Base-by-base conservation (phyloP, 2,888 invertebrate genomes). In the Ochlodes sylvanus region DNA sequence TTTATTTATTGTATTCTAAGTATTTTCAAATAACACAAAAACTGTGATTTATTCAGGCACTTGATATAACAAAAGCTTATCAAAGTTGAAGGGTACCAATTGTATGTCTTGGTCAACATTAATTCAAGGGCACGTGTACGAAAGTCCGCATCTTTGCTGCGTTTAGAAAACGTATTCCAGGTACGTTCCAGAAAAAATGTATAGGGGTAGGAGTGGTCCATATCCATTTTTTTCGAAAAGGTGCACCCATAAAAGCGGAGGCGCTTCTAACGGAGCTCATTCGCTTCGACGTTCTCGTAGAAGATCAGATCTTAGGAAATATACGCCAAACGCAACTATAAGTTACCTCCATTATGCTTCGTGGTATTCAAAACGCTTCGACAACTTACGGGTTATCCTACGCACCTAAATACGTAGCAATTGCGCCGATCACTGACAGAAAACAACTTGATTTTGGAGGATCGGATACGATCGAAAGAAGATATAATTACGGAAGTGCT, bases 401-500 rank as follows among this genome's bases (percentile, higher is more conserved):
- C 69, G 72, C 77, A 19, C 82, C 84, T 19, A 87, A 79, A 73
- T 80, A 87, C 92, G 91, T 94, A 74, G 89, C 94, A 0, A 89
- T 95, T 67, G 94, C 95, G 32, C 94, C 95, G 60, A 93, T 94
- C 61, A 88, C 94, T 42, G 91, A 94, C 76, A 82, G 87, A 68
- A 84, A 87, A 73, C 80, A 79, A 69, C 70, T 77, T 50, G 74
- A 77, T 15, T 75, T 83, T 75, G 86, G 89, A 62, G 82, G 85
- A 65, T 83, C 86, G 55, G 91, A 92, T 71, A 94, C 94, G 80
- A 61, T 27, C 10, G 95, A 95, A 77, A 93, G 95, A 73, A 95
- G 95, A 82, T 96, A 96, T 75, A 96, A 94, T 79, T 95, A 95
- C 77, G 94, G 94, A 70, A 94, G 94, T 34, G 77, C 83, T 2